Evolutionary conservation across 2,797 vertebrate species (phyloP), one percentile per base, ranked within the genome.

Genomic region (Gymnoscopelus braueri): DNA sequence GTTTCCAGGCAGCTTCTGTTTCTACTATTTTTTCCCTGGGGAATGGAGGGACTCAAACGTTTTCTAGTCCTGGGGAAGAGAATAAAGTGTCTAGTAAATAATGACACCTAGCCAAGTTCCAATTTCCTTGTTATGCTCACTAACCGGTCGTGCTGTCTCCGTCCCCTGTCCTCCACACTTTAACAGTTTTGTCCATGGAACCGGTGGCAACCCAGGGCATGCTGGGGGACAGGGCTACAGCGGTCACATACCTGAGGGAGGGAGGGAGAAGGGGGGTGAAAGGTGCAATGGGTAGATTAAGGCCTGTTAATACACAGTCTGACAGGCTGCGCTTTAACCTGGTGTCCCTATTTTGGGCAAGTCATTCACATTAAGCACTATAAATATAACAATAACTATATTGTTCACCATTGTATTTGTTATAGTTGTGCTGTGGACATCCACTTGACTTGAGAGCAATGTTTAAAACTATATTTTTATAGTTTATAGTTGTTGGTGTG

Each of bases 151-250:
- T 63, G 72, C 65, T 35, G 11, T 87, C 76, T 74, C 81, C 87
- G 65, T 72, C 74, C 69, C 91, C 94, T 67, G 96, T 85, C 39
- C 92, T 94, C 96, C 96, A 98, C 76, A 97, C 84, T 2, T 91
- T 94, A 58, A 96, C 94, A 0, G 90, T 95, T 90, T 95, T 95
- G 90, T 97, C 97, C 96, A 96, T 96, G 61, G 96, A 97, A 68
- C 96, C 96, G 0, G 94, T 95, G 58, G 95, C 96, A 77, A 97
- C 93, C 83, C 95, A 91, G 24, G 90, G 90, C 71, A 81, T 77
- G 75, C 6, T 77, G 29, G 93, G 94, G 79, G 96, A 96, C 85
- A 96, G 89, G 12, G 93, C 94, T 74, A 96, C 95, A 0, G 95
- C 89, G 4, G 97, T 96, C 85, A 97, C 95, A 7, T 96, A 97